Conservation (phyloP, 2,797 vertebrate species). For the Spinibarbus caldwelli region DNA sequence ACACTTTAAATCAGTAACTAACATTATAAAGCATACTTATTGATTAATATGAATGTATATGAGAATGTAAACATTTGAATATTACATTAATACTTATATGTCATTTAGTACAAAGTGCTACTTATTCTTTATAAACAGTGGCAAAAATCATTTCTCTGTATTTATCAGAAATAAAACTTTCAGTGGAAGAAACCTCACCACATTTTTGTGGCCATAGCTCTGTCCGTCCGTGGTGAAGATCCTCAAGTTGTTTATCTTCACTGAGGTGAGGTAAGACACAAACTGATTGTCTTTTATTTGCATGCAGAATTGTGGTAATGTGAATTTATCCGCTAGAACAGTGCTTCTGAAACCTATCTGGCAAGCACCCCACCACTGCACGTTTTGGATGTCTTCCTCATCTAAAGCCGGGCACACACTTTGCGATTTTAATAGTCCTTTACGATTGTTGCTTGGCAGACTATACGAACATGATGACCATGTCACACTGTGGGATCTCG, state of each 20-base stretch:
- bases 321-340: background rate
- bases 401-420: no score
- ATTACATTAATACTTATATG: background rate
- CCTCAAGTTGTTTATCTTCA: background rate
- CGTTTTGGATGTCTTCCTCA: background rate
- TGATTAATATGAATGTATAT: background rate
- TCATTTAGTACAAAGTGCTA: background rate
- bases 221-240: conserved; percentile 24
- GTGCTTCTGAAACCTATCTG: background rate
- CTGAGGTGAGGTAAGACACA: background rate
- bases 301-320: background rate
- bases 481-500: no score
- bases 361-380: background rate
- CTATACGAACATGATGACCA: no score
- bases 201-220: background rate
- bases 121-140: background rate
- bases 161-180: conserved; percentile 1
- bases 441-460: no score
- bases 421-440: no score
- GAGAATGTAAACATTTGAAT: background rate
- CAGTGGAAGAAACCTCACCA: conserved; percentile 6
- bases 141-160: background rate
- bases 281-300: background rate
- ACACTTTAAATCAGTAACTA: background rate
- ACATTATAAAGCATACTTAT: no score